These are phyloP conservation scores for Neodiprion fabricii DNA, from an alignment of 1,140 invertebrate genomes.

Conservation along the genomic window DNA sequence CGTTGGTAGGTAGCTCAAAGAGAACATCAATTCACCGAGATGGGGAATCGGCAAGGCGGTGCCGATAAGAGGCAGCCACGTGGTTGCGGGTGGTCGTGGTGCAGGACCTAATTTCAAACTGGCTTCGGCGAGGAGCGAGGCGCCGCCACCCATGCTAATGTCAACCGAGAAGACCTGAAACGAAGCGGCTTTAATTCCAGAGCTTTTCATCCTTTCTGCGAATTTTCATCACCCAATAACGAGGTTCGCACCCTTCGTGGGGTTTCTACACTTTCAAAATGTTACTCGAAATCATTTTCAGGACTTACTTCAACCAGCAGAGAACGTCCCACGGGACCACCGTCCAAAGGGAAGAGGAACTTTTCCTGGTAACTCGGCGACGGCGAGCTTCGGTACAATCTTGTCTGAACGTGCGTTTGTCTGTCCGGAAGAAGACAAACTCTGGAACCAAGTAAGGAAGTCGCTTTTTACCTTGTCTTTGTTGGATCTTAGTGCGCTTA, in stretches of 20 bases:
- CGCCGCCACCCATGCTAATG: slow-evolving; percentile 33
- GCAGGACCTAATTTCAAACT: slow-evolving; percentile 61
- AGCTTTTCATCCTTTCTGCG: not conserved
- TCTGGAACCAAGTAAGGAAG: slow-evolving; percentile 39
- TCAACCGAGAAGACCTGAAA: slow-evolving; percentile 52
- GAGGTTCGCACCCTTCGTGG: too few species aligned
- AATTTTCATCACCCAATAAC: not conserved
- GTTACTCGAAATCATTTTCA: not conserved
- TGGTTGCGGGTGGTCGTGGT: slow-evolving; percentile 57
- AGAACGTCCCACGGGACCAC: slow-evolving; percentile 45
- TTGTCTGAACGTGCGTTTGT: slow-evolving; percentile 75
- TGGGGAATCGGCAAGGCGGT: slow-evolving; percentile 66
- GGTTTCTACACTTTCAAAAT: not conserved
- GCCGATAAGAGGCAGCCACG: slow-evolving; percentile 61
- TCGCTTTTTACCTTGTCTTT: not conserved
- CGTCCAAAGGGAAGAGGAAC: slow-evolving; percentile 73
- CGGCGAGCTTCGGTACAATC: slow-evolving; percentile 71
- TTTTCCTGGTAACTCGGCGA: slow-evolving; percentile 78
- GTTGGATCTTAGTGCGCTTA: not conserved
- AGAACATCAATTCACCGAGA: slow-evolving; percentile 67
- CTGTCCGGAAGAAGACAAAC: slow-evolving; percentile 78
- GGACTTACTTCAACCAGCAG: slow-evolving; percentile 51
- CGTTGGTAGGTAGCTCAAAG: slow-evolving; percentile 66
- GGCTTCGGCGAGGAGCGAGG: slow-evolving; percentile 53
- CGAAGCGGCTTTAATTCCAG: not conserved